Evolutionary conservation across 2,797 vertebrate species (phyloP).

Genomic region (Myiothlypis chrysogaster): DNA sequence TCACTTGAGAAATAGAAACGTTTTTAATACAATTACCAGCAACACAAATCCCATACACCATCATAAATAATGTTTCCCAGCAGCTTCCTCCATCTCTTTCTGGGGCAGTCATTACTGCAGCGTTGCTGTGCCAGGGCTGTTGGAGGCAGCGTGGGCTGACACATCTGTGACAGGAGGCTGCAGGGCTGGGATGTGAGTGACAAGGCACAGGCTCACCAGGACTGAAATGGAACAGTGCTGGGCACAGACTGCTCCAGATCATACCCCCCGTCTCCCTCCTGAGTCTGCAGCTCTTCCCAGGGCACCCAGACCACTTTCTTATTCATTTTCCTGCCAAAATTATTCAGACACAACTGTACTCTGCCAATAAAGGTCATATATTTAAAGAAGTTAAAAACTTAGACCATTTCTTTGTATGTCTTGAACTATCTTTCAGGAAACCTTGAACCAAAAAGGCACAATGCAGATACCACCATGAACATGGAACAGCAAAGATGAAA

Average conservation of each 20-base stretch:
- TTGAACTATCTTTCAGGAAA: not conserved
- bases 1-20: not conserved
- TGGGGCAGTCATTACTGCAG: not conserved
- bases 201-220: not conserved
- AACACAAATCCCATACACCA: not conserved
- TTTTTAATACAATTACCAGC: not conserved
- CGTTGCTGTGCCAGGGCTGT: not conserved
- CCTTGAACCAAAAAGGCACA: not conserved
- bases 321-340: not conserved
- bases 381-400: not conserved
- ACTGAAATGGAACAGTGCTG: not conserved
- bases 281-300: not conserved
- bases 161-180: not conserved
- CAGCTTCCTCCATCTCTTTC: not conserved
- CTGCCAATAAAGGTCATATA: not conserved
- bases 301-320: not conserved
- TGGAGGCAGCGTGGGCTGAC: not conserved
- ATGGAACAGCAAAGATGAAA: not conserved
- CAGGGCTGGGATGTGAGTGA: not conserved
- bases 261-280: not conserved
- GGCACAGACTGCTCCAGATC: not conserved
- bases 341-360: not conserved
- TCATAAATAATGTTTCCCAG: not conserved
- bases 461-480: not conserved
- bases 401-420: not conserved